A percentile compares a stretch with the other conserved stretches of the same genome.
phyloP scores from a whole-genome alignment of 2,888 invertebrate genomes.

The Leucophenga maculata region DNA sequence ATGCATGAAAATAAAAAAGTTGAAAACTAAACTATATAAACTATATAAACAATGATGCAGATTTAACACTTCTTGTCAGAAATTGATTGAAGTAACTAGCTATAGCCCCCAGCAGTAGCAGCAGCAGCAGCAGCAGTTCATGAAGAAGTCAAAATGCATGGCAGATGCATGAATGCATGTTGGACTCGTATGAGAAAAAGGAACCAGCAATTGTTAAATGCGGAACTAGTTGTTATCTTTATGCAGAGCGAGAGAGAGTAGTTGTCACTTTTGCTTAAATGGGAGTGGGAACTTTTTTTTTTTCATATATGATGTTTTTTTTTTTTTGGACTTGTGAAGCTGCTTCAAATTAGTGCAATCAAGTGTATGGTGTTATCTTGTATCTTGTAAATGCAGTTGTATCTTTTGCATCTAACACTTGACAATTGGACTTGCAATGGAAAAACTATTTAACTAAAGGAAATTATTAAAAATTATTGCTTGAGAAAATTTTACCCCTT shows the following conservation, averaged over 20 bases:
- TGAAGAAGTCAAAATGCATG: slow-evolving; percentile 4
- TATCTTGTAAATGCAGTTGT: slow-evolving; percentile 56
- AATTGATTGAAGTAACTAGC: slow-evolving; percentile 64
- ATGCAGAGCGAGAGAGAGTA: slow-evolving; percentile 23
- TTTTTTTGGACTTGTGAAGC: slow-evolving; percentile 31
- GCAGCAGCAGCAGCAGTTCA: slow-evolving; percentile 18
- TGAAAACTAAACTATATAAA: slow-evolving; percentile 7
- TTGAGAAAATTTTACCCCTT: slow-evolving; percentile 41
- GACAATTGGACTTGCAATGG: slow-evolving; percentile 50
- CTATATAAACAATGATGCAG: slow-evolving; percentile 53
- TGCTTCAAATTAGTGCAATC: slow-evolving; percentile 66
- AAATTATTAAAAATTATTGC: slow-evolving; percentile 68
- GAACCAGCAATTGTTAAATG: slow-evolving; percentile 63
- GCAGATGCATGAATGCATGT: slow-evolving; percentile 9
- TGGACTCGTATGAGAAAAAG: slow-evolving; percentile 45
- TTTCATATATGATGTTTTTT: background rate
- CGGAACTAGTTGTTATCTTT: slow-evolving; percentile 53
- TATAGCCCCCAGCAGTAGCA: slow-evolving; percentile 51
- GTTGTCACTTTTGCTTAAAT: slow-evolving; percentile 47
- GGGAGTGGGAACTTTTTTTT: slow-evolving; percentile 48
- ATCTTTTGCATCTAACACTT: slow-evolving; percentile 61
- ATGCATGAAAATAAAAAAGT: background rate
- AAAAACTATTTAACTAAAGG: slow-evolving; percentile 65
- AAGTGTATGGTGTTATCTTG: slow-evolving; percentile 60
- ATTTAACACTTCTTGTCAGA: slow-evolving; percentile 71